These are phyloP conservation scores for Hyperoplus lanceolatus DNA, from an alignment of 2,797 vertebrate species.

Conservation along the genomic window DNA sequence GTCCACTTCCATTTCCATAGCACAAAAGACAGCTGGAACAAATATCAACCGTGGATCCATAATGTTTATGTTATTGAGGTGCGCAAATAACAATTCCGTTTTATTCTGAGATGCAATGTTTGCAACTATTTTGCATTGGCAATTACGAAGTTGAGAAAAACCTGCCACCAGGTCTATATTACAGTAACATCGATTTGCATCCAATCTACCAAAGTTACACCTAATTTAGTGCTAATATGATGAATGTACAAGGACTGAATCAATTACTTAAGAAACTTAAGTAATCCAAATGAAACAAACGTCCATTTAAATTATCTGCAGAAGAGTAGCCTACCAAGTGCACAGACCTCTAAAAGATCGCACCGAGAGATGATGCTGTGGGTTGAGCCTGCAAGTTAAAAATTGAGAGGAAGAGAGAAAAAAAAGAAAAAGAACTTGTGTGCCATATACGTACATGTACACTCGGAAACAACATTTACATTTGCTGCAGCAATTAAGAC, in stretches of 20 bases:
- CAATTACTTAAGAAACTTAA: neutral
- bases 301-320: neutral
- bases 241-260: constrained; percentile 5
- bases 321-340: neutral
- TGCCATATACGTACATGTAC: neutral
- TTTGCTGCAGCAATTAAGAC: neutral
- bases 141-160: neutral
- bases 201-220: neutral
- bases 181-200: neutral
- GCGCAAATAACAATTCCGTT: neutral
- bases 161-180: neutral
- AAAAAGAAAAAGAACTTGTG: neutral
- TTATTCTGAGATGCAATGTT: neutral
- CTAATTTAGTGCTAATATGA: constrained; percentile 7
- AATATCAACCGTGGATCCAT: neutral
- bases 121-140: neutral
- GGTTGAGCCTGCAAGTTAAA: neutral
- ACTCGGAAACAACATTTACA: neutral
- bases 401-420: neutral
- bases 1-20: neutral
- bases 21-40: neutral
- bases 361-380: neutral
- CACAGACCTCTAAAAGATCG: neutral
- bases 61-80: neutral
- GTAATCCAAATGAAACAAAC: neutral